Evolutionary conservation across 2,797 vertebrate genomes (phyloP), one percentile per base, ranked within the genome.

Genomic region (Astyanax mexicanus): DNA sequence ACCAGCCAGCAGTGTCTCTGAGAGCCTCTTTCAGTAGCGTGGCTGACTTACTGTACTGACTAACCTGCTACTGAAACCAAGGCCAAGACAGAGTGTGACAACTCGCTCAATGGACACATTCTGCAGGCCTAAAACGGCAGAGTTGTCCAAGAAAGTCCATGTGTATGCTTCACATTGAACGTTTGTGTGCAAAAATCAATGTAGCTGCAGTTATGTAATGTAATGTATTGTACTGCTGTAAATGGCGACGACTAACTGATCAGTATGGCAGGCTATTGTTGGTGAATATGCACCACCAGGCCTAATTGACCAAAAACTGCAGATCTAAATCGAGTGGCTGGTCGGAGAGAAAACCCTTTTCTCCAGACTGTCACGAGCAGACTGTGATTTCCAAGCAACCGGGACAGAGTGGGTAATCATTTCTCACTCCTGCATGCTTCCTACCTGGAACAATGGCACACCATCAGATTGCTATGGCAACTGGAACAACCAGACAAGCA

Each of bases 371-470:
- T 77, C 61, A 74, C 44, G 38, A 60, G 32, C 27, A 66, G 49
- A 69, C 74, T 81, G 77, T 42, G 82, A 93, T 92, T 95, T 87
- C 93, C 91, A 87, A 88, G 94, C 93, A 94, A 95, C 93, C 89
- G 90, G 87, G 86, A 92, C 72, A 79, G 89, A 92, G 80, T 84
- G 86, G 79, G 83, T 89, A 94, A 92, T 91, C 58, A 95, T 94
- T 86, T 90, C 85, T 85, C 86, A 88, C 77, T 92, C 89, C 80
- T 84, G 74, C 77, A 82, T 80, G 83, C 87, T 91, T 94, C 89
- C 91, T 91, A 94, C 93, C 94, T 95, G 93, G 87, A 86, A 95
- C 94, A 94, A 94, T 93, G 91, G 85, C 89, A 83, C 86, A 80
- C n/a, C 23, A 83, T 19, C 12, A 65, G 69, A 85, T 84, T 68